Evolutionary conservation across 2,113 vertebrate species (phyloP), one percentile per base, ranked within the genome.

Genomic region (Planiliza haematocheilus): DNA sequence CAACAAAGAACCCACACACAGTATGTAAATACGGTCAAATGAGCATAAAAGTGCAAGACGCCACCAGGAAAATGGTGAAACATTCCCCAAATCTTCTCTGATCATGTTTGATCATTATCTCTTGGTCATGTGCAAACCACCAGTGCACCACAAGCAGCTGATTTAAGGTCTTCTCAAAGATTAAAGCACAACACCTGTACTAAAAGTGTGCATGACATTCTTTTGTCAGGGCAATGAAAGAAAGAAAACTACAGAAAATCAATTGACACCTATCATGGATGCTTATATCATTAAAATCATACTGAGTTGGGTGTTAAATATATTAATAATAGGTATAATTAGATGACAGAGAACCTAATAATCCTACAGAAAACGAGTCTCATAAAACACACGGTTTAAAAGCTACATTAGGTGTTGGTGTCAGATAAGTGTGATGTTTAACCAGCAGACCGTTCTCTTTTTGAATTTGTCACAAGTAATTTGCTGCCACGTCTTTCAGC

Each of bases 381-480:
- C 53, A 8, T 52, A 30, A 64, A 70, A 51, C 39, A 77, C 51
- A 34, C 18, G 51, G 46, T 48, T 78, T 4, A 62, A 43, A 74
- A 34, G 16, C 38, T 38, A n/a, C 10, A 53, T 50, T 66, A 9
- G 49, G 51, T n/a, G 7, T 53, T 36, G 36, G 53, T 4, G n/a
- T 53, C 49, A 78, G 69, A 84, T 78, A 58, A 68, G 16, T 14
- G 13, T 10, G 42, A 17, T 70, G 57, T 82, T 70, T 83, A 68
- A 74, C 77, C 69, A 80, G 46, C 53, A 18, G 1, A 62, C 11
- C 49, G 37, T 42, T 50, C 53, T 67, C 42, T 70, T 48, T 66
- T 39, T 79, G 57, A 69, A 63, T 67, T 63, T 80, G 75, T 84
- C 76, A 80, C 58, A 67, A 77, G 59, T 41, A 39, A 86, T 89